phyloP scores from a whole-genome alignment of 2,888 invertebrate genomes.

The Standfussiana lucernea region DNA sequence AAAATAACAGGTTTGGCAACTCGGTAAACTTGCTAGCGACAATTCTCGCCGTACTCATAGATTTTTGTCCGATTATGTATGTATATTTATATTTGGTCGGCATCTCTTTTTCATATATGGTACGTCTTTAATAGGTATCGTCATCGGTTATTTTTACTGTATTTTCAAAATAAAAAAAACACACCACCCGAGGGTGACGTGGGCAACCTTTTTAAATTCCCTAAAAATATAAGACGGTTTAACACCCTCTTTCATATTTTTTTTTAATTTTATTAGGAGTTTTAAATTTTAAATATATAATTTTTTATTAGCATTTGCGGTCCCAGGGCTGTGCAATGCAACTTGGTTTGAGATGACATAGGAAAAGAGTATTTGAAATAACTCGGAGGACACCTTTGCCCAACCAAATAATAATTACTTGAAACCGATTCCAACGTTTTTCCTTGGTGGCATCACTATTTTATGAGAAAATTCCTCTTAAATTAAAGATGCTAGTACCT shows the following conservation, averaged over 20 bases:
- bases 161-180: background rate
- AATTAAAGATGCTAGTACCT: constrained; percentile 62
- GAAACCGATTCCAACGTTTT: background rate
- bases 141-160: too few relatives aligned
- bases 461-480: constrained; percentile 44
- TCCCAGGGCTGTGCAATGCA: background rate
- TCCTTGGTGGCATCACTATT: constrained; percentile 52
- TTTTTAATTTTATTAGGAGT: too few relatives aligned
- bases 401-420: background rate
- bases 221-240: background rate
- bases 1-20: background rate
- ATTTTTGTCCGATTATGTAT: too few relatives aligned
- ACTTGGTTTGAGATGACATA: background rate
- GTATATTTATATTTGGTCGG: too few relatives aligned
- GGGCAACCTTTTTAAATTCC: background rate
- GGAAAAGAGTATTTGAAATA: background rate
- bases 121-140: too few relatives aligned
- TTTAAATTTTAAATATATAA: too few relatives aligned
- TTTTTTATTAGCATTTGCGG: background rate
- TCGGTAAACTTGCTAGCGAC: too few relatives aligned
- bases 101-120: too few relatives aligned
- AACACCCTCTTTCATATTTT: too few relatives aligned
- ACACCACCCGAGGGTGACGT: too few relatives aligned
- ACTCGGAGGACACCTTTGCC: background rate
- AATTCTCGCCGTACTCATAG: background rate